Percentiles rank a stretch among this genome's conserved stretches.
phyloP scores from a whole-genome alignment of 2,797 vertebrate species.

The Microtus obscurus region DNA sequence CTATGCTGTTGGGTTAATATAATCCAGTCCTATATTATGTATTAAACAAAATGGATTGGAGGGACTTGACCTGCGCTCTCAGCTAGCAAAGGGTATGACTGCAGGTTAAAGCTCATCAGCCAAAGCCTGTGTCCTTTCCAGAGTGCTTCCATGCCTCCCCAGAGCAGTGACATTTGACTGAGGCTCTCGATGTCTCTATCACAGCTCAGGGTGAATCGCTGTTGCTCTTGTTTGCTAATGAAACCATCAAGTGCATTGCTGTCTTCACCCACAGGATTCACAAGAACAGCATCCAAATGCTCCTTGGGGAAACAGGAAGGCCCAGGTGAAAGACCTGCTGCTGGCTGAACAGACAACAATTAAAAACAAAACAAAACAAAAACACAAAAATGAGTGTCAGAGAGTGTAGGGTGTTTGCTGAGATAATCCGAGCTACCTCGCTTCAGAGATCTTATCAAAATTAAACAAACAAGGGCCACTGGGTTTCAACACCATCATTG shows the following conservation, averaged over 20 bases:
- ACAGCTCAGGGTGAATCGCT: background rate
- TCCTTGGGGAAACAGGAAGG: background rate
- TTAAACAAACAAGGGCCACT: background rate
- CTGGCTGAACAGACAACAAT: background rate
- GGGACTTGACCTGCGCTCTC: background rate
- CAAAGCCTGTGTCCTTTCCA: background rate
- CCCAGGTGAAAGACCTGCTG: background rate
- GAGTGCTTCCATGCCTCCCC: background rate
- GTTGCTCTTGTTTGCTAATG: constrained; percentile 35
- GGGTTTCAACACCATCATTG: constrained; percentile 51
- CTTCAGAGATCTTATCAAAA: background rate
- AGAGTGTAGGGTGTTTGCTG: background rate
- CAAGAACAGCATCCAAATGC: background rate
- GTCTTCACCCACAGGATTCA: background rate
- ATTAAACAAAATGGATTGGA: background rate
- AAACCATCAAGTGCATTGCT: background rate
- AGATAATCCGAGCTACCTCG: background rate
- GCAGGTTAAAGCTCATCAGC: background rate
- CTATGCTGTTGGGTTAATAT: background rate
- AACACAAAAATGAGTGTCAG: background rate
- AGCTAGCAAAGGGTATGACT: background rate
- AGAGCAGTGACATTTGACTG: background rate
- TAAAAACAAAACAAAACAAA: background rate
- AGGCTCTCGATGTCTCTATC: background rate
- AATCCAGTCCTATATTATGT: background rate